A percentile compares a stretch with the other conserved stretches of the same genome.
These are phyloP conservation scores for Ctenochaetus hawaiiensis DNA, from an alignment of 2,797 vertebrate species.

Conservation along the genomic window DNA sequence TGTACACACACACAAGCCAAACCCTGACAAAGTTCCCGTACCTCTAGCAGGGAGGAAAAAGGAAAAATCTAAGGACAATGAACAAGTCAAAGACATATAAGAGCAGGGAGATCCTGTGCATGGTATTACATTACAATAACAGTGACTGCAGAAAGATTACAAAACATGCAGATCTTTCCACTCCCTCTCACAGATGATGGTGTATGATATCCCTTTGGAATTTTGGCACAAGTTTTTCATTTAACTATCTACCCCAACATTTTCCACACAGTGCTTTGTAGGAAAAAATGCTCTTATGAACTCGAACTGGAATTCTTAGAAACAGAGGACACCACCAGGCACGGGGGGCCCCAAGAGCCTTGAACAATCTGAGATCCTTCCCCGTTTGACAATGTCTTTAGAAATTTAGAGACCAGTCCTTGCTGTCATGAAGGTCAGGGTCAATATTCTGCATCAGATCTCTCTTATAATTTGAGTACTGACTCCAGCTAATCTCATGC, in stretches of 20 bases:
- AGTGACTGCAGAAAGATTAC: constrained; percentile 62
- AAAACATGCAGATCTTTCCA: constrained; percentile 56
- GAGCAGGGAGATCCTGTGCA: constrained; percentile 34
- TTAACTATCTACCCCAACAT: constrained; percentile 60
- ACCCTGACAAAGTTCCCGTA: constrained; percentile 50
- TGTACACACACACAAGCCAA: constrained; percentile 30
- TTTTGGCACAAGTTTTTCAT: constrained; percentile 61
- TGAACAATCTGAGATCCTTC: constrained; percentile 1
- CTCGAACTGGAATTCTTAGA: constrained; percentile 53
- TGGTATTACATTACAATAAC: constrained; percentile 61
- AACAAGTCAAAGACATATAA: constrained; percentile 64
- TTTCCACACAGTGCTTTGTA: constrained; percentile 62
- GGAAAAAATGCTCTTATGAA: constrained; percentile 42
- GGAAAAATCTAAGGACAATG: constrained; percentile 71
- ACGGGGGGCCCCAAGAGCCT: background rate
- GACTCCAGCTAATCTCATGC: constrained; percentile 32
- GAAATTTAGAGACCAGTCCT: constrained; percentile 28
- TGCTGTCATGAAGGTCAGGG: background rate
- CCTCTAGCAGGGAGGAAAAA: constrained; percentile 55
- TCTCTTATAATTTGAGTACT: constrained; percentile 29
- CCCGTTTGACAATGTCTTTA: constrained; percentile 2
- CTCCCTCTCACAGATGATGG: constrained; percentile 47
- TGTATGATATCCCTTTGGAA: constrained; percentile 62
- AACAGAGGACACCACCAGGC: constrained; percentile 35
- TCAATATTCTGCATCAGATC: constrained; percentile 30